These are phyloP conservation scores for Olivierus martensii DNA, from an alignment of 1,140 invertebrate genomes.

Conservation along the genomic window DNA sequence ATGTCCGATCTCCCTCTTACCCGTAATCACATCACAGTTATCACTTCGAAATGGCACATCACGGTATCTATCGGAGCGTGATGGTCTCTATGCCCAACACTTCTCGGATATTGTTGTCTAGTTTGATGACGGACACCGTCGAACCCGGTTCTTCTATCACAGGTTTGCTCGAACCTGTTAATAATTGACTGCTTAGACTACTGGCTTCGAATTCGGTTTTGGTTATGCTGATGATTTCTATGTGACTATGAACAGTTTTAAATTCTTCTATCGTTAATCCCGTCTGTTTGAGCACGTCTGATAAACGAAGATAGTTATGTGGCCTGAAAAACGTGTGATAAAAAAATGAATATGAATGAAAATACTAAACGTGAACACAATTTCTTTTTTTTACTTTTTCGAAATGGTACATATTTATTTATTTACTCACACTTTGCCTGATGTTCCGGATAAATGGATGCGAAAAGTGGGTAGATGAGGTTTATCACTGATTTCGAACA, in stretches of 20 bases:
- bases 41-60: neutral
- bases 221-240: constrained; percentile 1
- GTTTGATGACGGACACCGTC: neutral
- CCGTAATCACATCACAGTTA: too few species aligned
- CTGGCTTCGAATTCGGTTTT: neutral
- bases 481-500: constrained; percentile 60
- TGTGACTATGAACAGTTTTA: neutral
- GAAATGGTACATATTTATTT: too few species aligned
- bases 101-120: constrained; percentile 3
- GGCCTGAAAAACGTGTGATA: neutral
- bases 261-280: constrained; percentile 3
- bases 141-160: neutral
- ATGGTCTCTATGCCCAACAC: constrained; percentile 9
- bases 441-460: constrained; percentile 26
- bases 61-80: neutral
- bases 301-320: neutral
- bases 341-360: too few species aligned
- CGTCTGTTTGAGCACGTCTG: constrained; percentile 3
- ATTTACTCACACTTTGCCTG: neutral
- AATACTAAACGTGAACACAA: too few species aligned
- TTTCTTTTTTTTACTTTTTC: too few species aligned
- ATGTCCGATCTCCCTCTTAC: too few species aligned
- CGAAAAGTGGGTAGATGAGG: constrained; percentile 60
- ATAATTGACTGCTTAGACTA: neutral
- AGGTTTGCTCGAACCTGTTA: neutral